Evolutionary conservation across 2,113 vertebrate genomes (phyloP), one percentile per base, ranked within the genome.

Genomic region (Trichomycterus rosablanca): DNA sequence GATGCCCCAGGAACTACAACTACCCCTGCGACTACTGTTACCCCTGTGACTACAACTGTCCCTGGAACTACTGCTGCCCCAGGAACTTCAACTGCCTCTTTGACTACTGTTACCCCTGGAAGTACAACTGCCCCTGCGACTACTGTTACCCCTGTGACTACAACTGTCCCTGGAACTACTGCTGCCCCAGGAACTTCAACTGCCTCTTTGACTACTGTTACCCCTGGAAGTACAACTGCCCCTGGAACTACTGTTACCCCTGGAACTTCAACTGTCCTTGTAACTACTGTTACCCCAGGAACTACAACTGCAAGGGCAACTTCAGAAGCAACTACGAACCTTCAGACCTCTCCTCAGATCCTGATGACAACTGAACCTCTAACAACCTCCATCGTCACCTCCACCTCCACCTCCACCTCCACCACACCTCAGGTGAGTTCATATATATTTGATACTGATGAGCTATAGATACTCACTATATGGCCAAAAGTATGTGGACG

Each of bases 371-470:
- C 55, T 8, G 15, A 23, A 28, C 42, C 20, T 11, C 6, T 7
- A 14, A 42, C 16, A n/a, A 26, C 60, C 16, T n/a, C 24, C 28
- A 20, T 24, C 7, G 7, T 18, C 16, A 35, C 63, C 2, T 15
- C 20, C 19, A 52, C 26, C n/a, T 19, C 40, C 51, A 18, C 12
- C 19, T 0, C 16, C 3, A 23, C 58, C 32, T 37, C 34, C 5
- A 68, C 23, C 6, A 56, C 22, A 3, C 11, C 14, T 40, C 58
- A 62, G 44, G 62, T 65, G 15, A 55, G 49, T 53, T 35, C 3
- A n/a, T n/a, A n/a, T n/a, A n/a, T n/a, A n/a, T n/a, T n/a, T n/a
- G n/a, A n/a, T n/a, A n/a, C n/a, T n/a, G n/a, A n/a, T n/a, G n/a
- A n/a, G n/a, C n/a, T n/a, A n/a, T n/a, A n/a, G n/a, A n/a, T n/a